Conservation (phyloP, 2,888 invertebrate species). For the Acrobasis repandana region DNA sequence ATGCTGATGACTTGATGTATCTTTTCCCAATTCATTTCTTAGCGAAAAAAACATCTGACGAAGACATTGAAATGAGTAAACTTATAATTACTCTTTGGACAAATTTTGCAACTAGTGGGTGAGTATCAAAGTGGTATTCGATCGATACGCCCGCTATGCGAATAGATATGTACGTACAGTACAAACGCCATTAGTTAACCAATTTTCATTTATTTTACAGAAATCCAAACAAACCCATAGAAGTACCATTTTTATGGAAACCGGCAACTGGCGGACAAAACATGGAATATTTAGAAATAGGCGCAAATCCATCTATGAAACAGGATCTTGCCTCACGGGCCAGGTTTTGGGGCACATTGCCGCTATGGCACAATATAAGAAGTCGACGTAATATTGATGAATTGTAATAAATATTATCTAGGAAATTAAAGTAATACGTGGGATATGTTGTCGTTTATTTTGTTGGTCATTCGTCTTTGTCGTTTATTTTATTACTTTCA, state of each 20-base stretch:
- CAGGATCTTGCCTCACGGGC: slow-evolving; percentile 82
- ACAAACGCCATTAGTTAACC: too few relatives aligned
- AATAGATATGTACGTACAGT: too few relatives aligned
- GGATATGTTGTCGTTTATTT: background rate
- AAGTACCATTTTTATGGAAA: slow-evolving; percentile 83
- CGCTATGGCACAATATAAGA: slow-evolving; percentile 65
- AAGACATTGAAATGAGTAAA: slow-evolving; percentile 84
- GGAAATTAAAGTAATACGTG: background rate
- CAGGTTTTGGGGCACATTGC: slow-evolving; percentile 85
- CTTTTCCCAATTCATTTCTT: slow-evolving; percentile 88
- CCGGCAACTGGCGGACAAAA: slow-evolving; percentile 70
- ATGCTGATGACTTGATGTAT: slow-evolving; percentile 92
- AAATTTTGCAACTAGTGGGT: slow-evolving; percentile 90
- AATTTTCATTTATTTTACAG: slow-evolving; percentile 63
- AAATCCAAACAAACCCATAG: slow-evolving; percentile 82
- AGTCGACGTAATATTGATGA: slow-evolving; percentile 65
- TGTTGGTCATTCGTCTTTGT: background rate
- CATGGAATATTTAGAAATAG: slow-evolving; percentile 83
- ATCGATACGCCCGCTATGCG: too few relatives aligned
- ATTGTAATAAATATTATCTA: slow-evolving; percentile 49
- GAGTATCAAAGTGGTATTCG: slow-evolving; percentile 37
- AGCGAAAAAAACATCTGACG: slow-evolving; percentile 75
- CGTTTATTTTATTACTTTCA: too few relatives aligned
- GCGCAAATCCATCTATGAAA: slow-evolving; percentile 74
- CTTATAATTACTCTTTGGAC: slow-evolving; percentile 87